A percentile compares a stretch with the other conserved stretches of the same genome.
Evolutionary conservation across 2,113 vertebrate genomes (phyloP).

Genomic region (Gavialis gangeticus): DNA sequence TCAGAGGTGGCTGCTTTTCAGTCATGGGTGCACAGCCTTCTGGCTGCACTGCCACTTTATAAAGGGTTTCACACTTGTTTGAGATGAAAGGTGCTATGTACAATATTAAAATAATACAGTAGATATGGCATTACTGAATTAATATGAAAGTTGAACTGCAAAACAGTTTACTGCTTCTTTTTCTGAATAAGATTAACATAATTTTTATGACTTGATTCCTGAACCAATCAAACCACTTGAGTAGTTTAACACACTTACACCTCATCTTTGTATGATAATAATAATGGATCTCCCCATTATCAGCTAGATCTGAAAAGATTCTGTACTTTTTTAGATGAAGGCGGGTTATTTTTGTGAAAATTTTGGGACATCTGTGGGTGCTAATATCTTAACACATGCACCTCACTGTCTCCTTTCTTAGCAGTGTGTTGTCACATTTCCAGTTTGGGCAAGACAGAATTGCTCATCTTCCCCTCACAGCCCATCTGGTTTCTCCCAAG

Average conservation of each 20-base stretch:
- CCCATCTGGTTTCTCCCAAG: slow-evolving; percentile 76
- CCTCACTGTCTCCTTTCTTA: slow-evolving; percentile 71
- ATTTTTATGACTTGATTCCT: neutral
- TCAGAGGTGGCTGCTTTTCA: neutral
- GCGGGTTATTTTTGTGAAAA: slow-evolving; percentile 59
- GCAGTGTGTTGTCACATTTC: slow-evolving; percentile 72
- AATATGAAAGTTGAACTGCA: neutral
- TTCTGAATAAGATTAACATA: neutral
- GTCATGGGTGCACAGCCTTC: neutral
- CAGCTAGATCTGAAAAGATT: slow-evolving; percentile 4
- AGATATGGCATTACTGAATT: neutral
- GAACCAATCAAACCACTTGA: neutral
- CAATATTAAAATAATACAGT: neutral
- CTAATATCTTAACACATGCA: slow-evolving; percentile 70
- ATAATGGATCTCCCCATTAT: neutral
- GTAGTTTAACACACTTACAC: neutral
- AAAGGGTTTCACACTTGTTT: neutral
- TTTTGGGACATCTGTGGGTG: slow-evolving; percentile 64
- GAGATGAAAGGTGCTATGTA: neutral
- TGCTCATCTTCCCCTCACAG: slow-evolving; percentile 65
- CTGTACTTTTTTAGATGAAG: slow-evolving; percentile 59
- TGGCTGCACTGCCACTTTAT: neutral
- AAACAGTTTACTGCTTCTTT: neutral
- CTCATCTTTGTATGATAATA: neutral
- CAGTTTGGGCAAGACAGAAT: slow-evolving; percentile 72